Evolutionary conservation across 2,113 vertebrate genomes (phyloP), one percentile per base, ranked within the genome.

Genomic region (Serilophus lunatus): DNA sequence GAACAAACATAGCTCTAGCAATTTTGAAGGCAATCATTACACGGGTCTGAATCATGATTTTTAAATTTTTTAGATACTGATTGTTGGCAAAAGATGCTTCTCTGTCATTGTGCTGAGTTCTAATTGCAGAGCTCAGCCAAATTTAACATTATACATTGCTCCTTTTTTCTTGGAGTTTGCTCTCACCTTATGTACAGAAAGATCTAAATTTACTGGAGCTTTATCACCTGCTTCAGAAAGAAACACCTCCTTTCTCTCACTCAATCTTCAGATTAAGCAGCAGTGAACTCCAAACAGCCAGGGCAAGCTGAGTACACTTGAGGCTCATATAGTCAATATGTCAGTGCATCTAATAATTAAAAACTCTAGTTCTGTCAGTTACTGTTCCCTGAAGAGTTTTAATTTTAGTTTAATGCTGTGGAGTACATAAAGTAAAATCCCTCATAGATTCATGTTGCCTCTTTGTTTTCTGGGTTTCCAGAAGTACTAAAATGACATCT

Each of bases 241-340:
- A 94, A 90, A 54, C 75, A 88, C 54, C 64, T 78, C 47, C 13
- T 74, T 79, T 95, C 94, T 88, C 82, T 80, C 71, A 93, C 68
- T 66, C 53, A 82, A 94, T 85, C 81, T 87, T 54, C 63, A 88
- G 90, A 74, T 70, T 87, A 79, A 72, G 61, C 74, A 54, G 60
- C 38, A 74, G 45, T 36, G 54, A 95, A 86, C 79, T 88, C 75
- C 84, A 49, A 92, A 72, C 24, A 78, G 64, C 64, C 68, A 71
- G 64, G 42, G 64, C 88, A 92, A 83, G 38, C 80, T 88, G 51
- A 77, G 38, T 54, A 83, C 79, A 17, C 59, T 64, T 70, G 87
- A 88, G 63, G 42, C 42, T 78, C 68, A 29, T 38, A 40, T 75
- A 90, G 57, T 88, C 92, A 78, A 45, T 74, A 77, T 54, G 47